A percentile compares a stretch with the other conserved stretches of the same genome.
Evolutionary conservation across 2,888 invertebrate genomes (phyloP).

Genomic region (Teleiodes luculella): DNA sequence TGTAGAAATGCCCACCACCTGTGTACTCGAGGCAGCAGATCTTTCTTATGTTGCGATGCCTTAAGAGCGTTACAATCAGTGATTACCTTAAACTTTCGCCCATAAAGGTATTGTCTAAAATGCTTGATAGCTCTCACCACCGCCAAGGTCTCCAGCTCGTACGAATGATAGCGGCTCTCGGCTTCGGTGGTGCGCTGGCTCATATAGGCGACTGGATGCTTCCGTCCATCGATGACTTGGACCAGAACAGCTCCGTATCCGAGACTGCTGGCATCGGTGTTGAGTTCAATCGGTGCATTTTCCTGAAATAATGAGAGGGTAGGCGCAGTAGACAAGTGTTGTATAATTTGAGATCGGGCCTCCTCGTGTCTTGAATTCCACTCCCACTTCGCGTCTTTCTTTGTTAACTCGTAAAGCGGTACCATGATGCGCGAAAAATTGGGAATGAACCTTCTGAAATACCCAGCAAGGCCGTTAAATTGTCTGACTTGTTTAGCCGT

Average conservation of each 20-base stretch:
- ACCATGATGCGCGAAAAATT: slow-evolving; percentile 25
- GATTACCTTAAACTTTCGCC: slow-evolving; percentile 25
- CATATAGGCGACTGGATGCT: slow-evolving; percentile 19
- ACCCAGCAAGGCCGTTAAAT: slow-evolving; percentile 26
- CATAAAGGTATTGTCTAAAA: slow-evolving; percentile 32
- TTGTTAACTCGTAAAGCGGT: slow-evolving; percentile 26
- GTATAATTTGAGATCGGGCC: slow-evolving; percentile 20
- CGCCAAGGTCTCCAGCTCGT: slow-evolving; percentile 28
- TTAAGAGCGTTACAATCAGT: slow-evolving; percentile 30
- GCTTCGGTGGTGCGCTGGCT: slow-evolving; percentile 24
- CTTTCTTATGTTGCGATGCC: slow-evolving; percentile 26
- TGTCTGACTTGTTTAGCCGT: slow-evolving; percentile 28
- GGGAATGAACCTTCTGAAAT: slow-evolving; percentile 25
- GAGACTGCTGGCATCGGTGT: slow-evolving; percentile 30
- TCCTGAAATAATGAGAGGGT: slow-evolving; percentile 23
- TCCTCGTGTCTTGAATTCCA: slow-evolving; percentile 28
- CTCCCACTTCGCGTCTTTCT: slow-evolving; percentile 23
- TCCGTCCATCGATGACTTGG: slow-evolving; percentile 12
- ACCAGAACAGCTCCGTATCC: slow-evolving; percentile 27
- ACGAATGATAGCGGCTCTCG: slow-evolving; percentile 27
- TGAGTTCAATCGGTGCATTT: slow-evolving; percentile 18
- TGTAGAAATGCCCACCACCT: slow-evolving; percentile 32
- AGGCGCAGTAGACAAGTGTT: slow-evolving; percentile 21
- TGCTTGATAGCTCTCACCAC: slow-evolving; percentile 32
- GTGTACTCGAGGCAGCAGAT: slow-evolving; percentile 25